Conservation (phyloP, 2,797 vertebrate genomes). For the Sebastes cheni region DNA sequence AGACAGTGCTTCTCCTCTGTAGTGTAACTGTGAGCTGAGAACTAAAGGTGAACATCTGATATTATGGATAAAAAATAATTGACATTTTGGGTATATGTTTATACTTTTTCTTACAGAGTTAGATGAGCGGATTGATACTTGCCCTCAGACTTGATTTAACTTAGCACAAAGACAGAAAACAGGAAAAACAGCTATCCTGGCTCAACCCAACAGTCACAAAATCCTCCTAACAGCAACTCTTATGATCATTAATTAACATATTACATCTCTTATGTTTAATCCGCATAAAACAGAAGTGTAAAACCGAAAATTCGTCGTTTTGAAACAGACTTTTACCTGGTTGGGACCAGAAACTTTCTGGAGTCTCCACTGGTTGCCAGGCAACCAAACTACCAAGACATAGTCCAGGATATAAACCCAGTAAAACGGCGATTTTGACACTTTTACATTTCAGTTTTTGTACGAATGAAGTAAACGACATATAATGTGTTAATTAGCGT, state of each 20-base stretch:
- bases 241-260: neutral
- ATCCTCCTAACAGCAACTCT: no score
- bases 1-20: slow-evolving; percentile 1
- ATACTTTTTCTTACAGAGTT: neutral
- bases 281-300: neutral
- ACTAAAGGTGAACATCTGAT: neutral
- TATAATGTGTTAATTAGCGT: neutral
- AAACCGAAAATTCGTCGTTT: rapidly evolving
- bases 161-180: neutral
- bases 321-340: neutral
- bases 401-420: no score
- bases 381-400: neutral
- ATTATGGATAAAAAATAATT: neutral
- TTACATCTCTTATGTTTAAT: neutral
- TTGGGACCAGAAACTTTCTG: neutral
- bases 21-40: slow-evolving; percentile 25
- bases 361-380: neutral
- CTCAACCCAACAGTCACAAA: neutral
- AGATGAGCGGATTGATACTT: neutral
- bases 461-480: neutral
- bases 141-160: neutral
- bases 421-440: neutral
- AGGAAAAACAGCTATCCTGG: neutral
- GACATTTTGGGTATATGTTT: neutral
- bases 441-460: neutral